phyloP scores from a whole-genome alignment of 2,888 invertebrate species.

The Lasioglossum morio region DNA sequence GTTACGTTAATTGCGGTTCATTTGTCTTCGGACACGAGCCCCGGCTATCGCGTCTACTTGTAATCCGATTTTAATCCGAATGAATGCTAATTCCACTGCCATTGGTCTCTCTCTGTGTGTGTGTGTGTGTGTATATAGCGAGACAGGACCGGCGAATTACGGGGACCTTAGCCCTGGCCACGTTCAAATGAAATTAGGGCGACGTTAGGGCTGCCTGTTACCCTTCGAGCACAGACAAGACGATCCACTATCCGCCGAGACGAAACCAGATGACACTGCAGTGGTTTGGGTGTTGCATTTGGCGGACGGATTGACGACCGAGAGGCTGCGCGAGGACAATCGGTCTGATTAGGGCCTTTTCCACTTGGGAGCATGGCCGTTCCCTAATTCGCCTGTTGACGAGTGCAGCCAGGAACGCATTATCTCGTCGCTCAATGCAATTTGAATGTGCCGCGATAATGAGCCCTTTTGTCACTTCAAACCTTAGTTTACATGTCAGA shows the following conservation, averaged over 20 bases:
- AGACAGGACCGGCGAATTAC: conserved; percentile 33
- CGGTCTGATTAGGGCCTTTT: neutral
- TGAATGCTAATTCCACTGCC: conserved; percentile 49
- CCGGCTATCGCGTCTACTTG: conserved; percentile 27
- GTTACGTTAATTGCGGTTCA: conserved; percentile 47
- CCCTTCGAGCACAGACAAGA: conserved; percentile 9
- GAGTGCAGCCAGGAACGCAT: neutral
- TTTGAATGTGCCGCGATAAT: neutral
- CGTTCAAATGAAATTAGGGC: conserved; percentile 45
- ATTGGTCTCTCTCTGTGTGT: neutral
- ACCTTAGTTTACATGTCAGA: neutral
- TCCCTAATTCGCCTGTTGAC: neutral
- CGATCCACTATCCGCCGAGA: neutral
- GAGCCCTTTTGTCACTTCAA: neutral
- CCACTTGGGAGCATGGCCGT: neutral
- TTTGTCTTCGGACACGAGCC: conserved; percentile 32
- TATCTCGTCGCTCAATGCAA: neutral
- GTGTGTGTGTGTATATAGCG: neutral
- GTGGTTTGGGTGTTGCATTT: neutral
- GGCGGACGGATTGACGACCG: neutral
- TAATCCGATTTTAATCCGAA: conserved; percentile 56
- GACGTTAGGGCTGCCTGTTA: conserved; percentile 18
- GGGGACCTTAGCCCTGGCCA: conserved; percentile 16
- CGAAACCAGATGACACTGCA: neutral
- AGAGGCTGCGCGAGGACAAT: neutral